Evolutionary conservation across 2,797 vertebrate genomes (phyloP).

Genomic region (Rhinatrema bivittatum): DNA sequence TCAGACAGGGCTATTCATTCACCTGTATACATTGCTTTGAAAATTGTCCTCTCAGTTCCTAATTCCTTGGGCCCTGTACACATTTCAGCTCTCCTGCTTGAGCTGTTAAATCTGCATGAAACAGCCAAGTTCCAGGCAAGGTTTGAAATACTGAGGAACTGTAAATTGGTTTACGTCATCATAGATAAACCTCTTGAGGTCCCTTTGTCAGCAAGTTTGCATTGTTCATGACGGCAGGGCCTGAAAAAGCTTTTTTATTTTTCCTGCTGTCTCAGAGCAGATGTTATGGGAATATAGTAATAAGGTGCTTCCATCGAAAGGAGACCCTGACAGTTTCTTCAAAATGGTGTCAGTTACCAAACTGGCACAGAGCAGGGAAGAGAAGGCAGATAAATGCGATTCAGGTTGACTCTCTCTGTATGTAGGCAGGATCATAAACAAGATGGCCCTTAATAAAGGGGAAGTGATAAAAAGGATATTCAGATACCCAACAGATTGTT

Average conservation of each 20-base stretch:
- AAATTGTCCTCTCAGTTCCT: too few species aligned
- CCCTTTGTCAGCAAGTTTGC: conserved; percentile 7
- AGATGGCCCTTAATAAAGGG: conserved; percentile 41
- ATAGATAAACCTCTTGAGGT: too few species aligned
- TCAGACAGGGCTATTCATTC: too few species aligned
- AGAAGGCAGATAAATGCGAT: conserved; percentile 45
- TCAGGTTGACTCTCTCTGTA: conserved; percentile 35
- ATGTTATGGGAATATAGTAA: conserved; percentile 31
- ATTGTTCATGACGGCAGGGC: conserved; percentile 17
- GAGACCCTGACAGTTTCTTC: conserved; percentile 40
- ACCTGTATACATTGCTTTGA: too few species aligned
- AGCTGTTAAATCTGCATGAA: too few species aligned
- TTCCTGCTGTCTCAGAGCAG: conserved; percentile 24
- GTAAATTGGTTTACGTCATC: too few species aligned
- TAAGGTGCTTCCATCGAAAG: conserved; percentile 31
- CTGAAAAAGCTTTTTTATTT: conserved; percentile 1
- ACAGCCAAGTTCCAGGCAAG: too few species aligned
- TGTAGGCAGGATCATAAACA: conserved; percentile 36
- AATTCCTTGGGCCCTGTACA: too few species aligned
- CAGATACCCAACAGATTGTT: conserved; percentile 32
- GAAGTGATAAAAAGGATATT: conserved; percentile 26
- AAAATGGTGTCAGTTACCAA: conserved; percentile 44
- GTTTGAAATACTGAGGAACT: too few species aligned
- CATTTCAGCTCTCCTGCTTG: too few species aligned
- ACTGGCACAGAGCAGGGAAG: conserved; percentile 38